A percentile compares a stretch with the other conserved stretches of the same genome.
phyloP scores from a whole-genome alignment of 2,113 vertebrate species.

The Rhodinocichla rosea region DNA sequence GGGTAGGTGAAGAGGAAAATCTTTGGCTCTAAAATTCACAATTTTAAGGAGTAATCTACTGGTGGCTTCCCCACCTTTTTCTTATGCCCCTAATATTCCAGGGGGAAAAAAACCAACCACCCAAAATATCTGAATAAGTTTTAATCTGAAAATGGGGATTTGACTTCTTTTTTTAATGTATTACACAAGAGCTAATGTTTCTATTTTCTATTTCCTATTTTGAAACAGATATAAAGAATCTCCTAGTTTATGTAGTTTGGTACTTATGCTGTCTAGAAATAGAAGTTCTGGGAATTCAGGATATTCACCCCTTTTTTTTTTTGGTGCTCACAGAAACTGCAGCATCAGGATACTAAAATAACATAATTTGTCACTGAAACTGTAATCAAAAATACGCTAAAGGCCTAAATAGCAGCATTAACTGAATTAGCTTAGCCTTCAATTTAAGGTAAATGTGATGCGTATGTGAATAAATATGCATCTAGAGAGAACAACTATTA shows the following conservation, averaged over 20 bases:
- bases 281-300: neutral
- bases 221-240: neutral
- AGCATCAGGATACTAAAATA: neutral
- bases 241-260: neutral
- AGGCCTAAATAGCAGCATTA: neutral
- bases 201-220: neutral
- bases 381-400: neutral
- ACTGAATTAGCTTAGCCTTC: neutral
- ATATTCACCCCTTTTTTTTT: neutral
- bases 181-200: neutral
- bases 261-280: neutral
- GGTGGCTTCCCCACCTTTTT: neutral
- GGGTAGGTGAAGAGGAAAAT: neutral
- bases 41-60: neutral
- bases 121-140: neutral
- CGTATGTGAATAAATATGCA: neutral
- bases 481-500: neutral
- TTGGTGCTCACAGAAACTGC: neutral
- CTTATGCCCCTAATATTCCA: neutral
- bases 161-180: neutral
- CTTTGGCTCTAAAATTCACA: neutral
- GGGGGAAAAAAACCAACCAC: accelerated
- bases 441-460: neutral
- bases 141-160: neutral
- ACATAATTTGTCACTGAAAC: neutral